Evolutionary conservation across 2,888 invertebrate species (phyloP).

Genomic region (Melangyna quadrimaculata): DNA sequence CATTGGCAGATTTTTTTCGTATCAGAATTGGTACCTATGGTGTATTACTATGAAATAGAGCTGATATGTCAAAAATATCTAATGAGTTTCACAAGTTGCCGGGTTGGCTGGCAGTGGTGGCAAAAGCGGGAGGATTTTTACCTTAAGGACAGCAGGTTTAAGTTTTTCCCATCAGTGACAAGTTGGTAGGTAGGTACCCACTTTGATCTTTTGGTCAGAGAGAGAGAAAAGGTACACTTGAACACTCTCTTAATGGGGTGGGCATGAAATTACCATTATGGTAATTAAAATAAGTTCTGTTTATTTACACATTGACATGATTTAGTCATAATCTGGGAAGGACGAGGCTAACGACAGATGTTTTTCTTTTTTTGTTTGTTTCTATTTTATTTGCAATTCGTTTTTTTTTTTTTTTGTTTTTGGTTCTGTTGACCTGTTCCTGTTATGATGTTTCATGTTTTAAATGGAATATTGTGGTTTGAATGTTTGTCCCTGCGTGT

Average conservation of each 20-base stretch:
- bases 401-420: constrained; percentile 17
- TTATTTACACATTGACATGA: constrained; percentile 67
- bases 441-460: neutral
- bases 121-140: neutral
- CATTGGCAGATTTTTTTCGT: neutral
- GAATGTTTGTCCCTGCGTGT: constrained; percentile 20
- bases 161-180: neutral
- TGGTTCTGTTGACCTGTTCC: neutral
- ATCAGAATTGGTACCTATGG: neutral
- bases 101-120: neutral
- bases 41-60: constrained; percentile 23
- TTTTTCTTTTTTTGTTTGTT: constrained; percentile 15
- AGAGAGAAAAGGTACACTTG: neutral
- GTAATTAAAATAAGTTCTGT: constrained; percentile 65
- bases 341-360: constrained; percentile 58
- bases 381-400: constrained; percentile 13
- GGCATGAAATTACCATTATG: constrained; percentile 27
- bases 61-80: constrained; percentile 58
- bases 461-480: constrained; percentile 19
- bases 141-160: constrained; percentile 20
- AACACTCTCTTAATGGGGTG: constrained; percentile 27
- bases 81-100: constrained; percentile 39
- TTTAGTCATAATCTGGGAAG: constrained; percentile 66
- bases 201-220: constrained; percentile 1
- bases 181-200: neutral